These are phyloP conservation scores for Crotalus helleri DNA, from an alignment of 2,113 vertebrate species.

Conservation along the genomic window DNA sequence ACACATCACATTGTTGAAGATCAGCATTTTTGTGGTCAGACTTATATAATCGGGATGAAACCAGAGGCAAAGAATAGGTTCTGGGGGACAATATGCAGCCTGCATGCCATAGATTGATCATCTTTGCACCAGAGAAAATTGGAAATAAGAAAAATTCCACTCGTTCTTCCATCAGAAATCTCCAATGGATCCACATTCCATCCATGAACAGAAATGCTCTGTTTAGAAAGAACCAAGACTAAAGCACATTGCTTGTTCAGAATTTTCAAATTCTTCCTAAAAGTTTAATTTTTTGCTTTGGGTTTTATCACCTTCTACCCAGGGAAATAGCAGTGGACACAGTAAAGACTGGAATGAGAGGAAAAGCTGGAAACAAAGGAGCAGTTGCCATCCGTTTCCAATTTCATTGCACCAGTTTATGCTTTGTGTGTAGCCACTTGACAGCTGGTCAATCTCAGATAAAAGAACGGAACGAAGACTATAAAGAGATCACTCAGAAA, in stretches of 20 bases:
- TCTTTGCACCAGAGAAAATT: not conserved
- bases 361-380: conserved; percentile 79
- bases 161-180: not conserved
- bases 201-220: not conserved
- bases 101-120: not conserved
- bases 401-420: conserved; percentile 77
- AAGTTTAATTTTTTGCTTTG: not conserved
- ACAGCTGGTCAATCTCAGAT: conserved; percentile 80
- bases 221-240: not conserved
- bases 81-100: not conserved
- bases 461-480: conserved; percentile 80
- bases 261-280: not conserved
- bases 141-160: not conserved
- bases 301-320: conserved; percentile 1
- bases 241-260: not conserved
- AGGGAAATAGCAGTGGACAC: conserved; percentile 79
- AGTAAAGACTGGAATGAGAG: conserved; percentile 81
- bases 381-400: conserved; percentile 79
- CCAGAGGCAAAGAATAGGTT: not conserved
- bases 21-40: not conserved
- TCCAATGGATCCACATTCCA: not conserved
- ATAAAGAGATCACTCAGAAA: conserved; percentile 79
- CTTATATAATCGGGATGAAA: not conserved
- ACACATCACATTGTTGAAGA: not conserved
- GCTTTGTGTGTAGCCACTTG: conserved; percentile 79